A percentile compares a stretch with the other conserved stretches of the same genome.
Conservation (phyloP, 2,797 vertebrate species). For the Crax fasciolata region DNA sequence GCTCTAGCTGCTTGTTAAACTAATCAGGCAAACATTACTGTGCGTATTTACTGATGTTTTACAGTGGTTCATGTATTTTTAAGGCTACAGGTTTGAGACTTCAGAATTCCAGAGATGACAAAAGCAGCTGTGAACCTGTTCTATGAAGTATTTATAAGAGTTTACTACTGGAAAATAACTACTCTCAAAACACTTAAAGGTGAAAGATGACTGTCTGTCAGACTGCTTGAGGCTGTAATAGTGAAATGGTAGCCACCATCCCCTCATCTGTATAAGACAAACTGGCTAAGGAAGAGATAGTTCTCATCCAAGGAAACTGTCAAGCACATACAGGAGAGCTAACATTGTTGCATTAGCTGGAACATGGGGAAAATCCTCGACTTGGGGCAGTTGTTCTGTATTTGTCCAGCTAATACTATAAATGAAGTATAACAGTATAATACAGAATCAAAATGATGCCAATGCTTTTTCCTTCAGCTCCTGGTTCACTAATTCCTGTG, state of each 20-base stretch:
- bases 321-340: neutral
- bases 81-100: slow-evolving; percentile 12
- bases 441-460: neutral
- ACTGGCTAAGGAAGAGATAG: neutral
- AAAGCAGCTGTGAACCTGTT: slow-evolving; percentile 18
- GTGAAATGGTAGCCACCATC: neutral
- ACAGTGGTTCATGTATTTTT: neutral
- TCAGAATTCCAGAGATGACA: slow-evolving; percentile 37
- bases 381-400: neutral
- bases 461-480: neutral
- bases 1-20: slow-evolving; percentile 27
- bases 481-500: neutral
- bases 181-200: neutral
- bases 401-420: neutral
- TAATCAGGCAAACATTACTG: neutral
- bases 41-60: neutral
- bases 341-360: neutral
- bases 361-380: neutral
- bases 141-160: slow-evolving; percentile 24
- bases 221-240: neutral
- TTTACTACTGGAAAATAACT: neutral
- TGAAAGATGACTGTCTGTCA: neutral
- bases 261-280: neutral
- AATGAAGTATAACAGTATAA: neutral
- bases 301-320: neutral